phyloP scores from a whole-genome alignment of 2,888 invertebrate genomes.

The Dryocosmus kuriphilus region DNA sequence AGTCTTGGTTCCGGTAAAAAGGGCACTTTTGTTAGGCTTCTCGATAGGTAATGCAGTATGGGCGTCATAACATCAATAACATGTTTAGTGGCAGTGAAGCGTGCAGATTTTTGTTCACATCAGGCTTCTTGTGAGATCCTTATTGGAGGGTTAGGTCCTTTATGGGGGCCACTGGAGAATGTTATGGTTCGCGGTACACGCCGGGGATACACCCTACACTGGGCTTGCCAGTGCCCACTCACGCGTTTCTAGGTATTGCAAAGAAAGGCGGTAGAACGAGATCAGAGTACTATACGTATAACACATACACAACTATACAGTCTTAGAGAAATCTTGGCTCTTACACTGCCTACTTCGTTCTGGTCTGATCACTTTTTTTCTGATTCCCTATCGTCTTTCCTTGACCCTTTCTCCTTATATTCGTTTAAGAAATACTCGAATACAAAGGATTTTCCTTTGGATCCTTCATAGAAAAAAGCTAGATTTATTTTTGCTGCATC shows the following conservation, averaged over 20 bases:
- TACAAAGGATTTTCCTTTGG: neutral
- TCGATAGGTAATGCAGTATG: conserved; percentile 38
- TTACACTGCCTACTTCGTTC: conserved; percentile 30
- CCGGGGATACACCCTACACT: conserved; percentile 51
- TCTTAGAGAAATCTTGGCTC: conserved; percentile 22
- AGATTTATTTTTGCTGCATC: too few relatives aligned
- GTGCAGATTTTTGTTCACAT: conserved; percentile 44
- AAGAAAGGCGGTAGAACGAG: conserved; percentile 19
- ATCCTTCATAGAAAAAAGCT: neutral
- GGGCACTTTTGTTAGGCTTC: conserved; percentile 7
- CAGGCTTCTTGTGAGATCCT: conserved; percentile 40
- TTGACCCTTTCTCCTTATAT: conserved; percentile 9
- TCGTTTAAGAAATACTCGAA: neutral
- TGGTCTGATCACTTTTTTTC: conserved; percentile 38
- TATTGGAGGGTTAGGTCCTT: conserved; percentile 54
- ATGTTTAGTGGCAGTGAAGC: conserved; percentile 35
- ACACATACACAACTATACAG: neutral
- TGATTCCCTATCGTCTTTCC: conserved; percentile 14
- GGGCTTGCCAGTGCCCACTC: conserved; percentile 56
- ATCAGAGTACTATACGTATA: conserved; percentile 10
- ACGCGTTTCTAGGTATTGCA: conserved; percentile 48
- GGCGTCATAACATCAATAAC: conserved; percentile 45
- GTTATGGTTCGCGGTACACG: conserved; percentile 56
- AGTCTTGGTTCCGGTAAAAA: conserved; percentile 26
- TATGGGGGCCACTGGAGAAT: conserved; percentile 50